A percentile compares a stretch with the other conserved stretches of the same genome.
Evolutionary conservation across 1,140 invertebrate species (phyloP).

Genomic region (Thaumatotibia leucotreta): DNA sequence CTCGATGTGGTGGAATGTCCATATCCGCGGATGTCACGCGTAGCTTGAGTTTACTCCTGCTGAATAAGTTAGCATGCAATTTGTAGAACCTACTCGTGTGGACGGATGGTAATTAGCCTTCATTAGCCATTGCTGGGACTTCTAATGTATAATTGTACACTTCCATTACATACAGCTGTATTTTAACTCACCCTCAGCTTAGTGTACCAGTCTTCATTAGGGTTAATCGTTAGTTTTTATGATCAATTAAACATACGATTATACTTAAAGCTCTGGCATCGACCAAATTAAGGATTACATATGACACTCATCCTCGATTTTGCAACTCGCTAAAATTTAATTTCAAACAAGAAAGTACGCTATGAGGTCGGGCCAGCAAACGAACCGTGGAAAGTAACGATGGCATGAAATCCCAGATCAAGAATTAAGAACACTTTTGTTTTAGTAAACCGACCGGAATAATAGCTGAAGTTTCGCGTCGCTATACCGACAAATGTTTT

Average conservation of each 20-base stretch:
- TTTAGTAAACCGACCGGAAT: constrained; percentile 60
- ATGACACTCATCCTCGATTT: constrained; percentile 24
- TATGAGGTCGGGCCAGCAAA: constrained; percentile 21
- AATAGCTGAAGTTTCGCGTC: constrained; percentile 57
- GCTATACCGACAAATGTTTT: constrained; percentile 61
- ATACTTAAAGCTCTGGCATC: constrained; percentile 12
- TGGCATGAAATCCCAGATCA: constrained; percentile 51
- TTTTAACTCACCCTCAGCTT: neutral
- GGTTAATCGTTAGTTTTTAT: neutral
- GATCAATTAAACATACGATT: neutral
- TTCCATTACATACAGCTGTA: no score
- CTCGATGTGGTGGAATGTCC: no score
- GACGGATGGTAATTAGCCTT: neutral
- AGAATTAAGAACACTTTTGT: constrained; percentile 56
- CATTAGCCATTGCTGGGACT: neutral
- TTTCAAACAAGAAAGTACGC: constrained; percentile 30
- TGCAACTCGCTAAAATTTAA: constrained; percentile 40
- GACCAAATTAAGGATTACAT: constrained; percentile 27
- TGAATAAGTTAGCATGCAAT: neutral
- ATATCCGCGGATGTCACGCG: neutral
- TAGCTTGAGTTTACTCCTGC: neutral
- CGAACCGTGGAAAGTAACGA: constrained; percentile 50
- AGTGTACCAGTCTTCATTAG: neutral
- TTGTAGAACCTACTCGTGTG: neutral
- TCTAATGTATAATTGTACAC: no score